Evolutionary conservation across 2,797 vertebrate species (phyloP).

Genomic region (Glyptemys insculpta): DNA sequence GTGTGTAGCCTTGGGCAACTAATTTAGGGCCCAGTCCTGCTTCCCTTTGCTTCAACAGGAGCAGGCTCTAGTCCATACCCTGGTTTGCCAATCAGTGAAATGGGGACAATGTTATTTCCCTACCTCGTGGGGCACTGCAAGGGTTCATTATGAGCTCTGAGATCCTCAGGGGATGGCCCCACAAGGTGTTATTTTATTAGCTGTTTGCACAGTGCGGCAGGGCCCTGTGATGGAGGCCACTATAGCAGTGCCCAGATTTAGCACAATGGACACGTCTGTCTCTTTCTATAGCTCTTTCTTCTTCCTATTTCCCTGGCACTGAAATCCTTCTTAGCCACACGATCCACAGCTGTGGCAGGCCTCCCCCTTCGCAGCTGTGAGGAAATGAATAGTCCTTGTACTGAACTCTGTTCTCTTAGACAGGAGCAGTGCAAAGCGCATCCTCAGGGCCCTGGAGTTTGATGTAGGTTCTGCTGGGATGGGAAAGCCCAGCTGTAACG

Average conservation of each 20-base stretch:
- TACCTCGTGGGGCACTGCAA: neutral
- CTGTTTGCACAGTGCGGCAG: neutral
- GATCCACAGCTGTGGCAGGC: neutral
- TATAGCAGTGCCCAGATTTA: neutral
- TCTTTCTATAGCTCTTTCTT: neutral
- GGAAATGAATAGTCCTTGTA: neutral
- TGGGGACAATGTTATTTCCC: neutral
- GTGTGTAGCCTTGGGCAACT: neutral
- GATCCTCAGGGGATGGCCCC: neutral
- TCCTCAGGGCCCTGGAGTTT: neutral
- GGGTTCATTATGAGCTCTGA: neutral
- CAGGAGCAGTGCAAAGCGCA: neutral
- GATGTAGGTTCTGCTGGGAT: neutral
- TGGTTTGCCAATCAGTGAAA: neutral
- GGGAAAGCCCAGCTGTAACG: neutral
- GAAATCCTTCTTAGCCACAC: neutral
- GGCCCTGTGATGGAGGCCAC: neutral
- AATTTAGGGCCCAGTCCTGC: neutral
- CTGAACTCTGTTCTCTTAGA: neutral
- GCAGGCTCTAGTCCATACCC: neutral
- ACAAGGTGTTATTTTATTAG: neutral
- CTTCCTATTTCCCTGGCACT: neutral
- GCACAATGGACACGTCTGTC: neutral
- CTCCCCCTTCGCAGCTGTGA: neutral
- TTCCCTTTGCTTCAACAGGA: neutral